These are phyloP conservation scores for Candoia aspera DNA, from an alignment of 2,113 vertebrate species.

Conservation along the genomic window DNA sequence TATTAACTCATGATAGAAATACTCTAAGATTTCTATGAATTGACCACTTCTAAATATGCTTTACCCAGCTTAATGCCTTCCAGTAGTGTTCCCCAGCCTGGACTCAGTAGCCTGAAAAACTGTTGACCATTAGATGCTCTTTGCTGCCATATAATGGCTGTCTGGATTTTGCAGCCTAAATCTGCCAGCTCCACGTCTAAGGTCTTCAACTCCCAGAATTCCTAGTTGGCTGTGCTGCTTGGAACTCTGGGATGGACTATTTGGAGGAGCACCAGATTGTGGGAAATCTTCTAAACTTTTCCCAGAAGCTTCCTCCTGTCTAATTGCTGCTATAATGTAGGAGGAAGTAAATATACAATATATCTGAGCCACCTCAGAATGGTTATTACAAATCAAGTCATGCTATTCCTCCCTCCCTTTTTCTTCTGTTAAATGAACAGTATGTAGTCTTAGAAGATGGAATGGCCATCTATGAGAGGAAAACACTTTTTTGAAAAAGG, in stretches of 20 bases:
- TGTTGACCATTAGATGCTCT: not conserved
- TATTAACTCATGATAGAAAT: not conserved
- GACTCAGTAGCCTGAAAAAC: not conserved
- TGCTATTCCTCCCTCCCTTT: not conserved
- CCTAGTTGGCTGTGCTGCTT: not conserved
- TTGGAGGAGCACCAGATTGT: no score
- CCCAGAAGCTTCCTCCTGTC: not conserved
- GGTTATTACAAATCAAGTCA: constrained; percentile 11
- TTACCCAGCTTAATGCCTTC: not conserved
- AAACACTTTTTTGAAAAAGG: constrained; percentile 44
- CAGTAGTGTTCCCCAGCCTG: not conserved
- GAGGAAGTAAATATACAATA: not conserved
- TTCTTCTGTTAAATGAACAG: constrained; percentile 40
- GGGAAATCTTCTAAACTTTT: not conserved
- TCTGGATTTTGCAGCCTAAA: not conserved
- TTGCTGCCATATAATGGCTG: not conserved
- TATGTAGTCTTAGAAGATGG: constrained; percentile 63
- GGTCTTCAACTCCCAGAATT: not conserved
- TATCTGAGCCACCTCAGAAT: not conserved
- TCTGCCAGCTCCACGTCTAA: not conserved
- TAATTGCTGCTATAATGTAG: not conserved
- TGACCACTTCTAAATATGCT: not conserved
- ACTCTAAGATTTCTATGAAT: not conserved
- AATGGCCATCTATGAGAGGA: constrained; percentile 27
- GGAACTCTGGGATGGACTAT: not conserved